These are phyloP conservation scores for Bunonema sp. DNA, from an alignment of 2,888 invertebrate species.

Conservation along the genomic window DNA sequence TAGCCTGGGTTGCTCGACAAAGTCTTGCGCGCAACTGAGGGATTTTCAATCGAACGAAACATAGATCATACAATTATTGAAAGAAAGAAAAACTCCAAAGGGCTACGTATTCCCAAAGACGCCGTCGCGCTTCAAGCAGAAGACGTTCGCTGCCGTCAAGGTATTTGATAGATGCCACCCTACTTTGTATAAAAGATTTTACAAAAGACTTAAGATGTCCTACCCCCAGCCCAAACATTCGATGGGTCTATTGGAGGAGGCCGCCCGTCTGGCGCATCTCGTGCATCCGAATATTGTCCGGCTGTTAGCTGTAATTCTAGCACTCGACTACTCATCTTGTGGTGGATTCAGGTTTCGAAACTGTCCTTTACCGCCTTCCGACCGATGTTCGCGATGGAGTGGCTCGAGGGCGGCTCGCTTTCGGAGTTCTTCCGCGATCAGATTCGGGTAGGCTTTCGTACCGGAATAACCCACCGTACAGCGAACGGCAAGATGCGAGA, in stretches of 20 bases:
- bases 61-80: no score
- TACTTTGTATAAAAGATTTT: background rate
- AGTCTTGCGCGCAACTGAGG: no score
- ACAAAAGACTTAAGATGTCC: conserved; percentile 17
- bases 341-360: no score
- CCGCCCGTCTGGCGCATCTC: conserved; percentile 19
- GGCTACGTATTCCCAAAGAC: conserved; percentile 36
- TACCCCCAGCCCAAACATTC: conserved; percentile 35
- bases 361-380: conserved; percentile 34
- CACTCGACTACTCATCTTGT: no score
- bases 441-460: conserved; percentile 16
- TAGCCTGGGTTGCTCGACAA: no score
- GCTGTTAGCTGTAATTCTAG: conserved; percentile 30
- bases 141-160: conserved; percentile 36
- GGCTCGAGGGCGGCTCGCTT: conserved; percentile 37
- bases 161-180: conserved; percentile 7
- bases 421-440: conserved; percentile 32
- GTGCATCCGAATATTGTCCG: conserved; percentile 36
- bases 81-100: no score
- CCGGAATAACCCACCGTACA: no score
- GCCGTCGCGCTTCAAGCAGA: conserved; percentile 32
- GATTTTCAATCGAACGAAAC: no score
- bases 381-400: conserved; percentile 40
- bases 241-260: conserved; percentile 36
- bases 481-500: no score